A percentile compares a stretch with the other conserved stretches of the same genome.
These are phyloP conservation scores for Tor tambroides DNA, from an alignment of 2,113 vertebrate species.

Conservation along the genomic window DNA sequence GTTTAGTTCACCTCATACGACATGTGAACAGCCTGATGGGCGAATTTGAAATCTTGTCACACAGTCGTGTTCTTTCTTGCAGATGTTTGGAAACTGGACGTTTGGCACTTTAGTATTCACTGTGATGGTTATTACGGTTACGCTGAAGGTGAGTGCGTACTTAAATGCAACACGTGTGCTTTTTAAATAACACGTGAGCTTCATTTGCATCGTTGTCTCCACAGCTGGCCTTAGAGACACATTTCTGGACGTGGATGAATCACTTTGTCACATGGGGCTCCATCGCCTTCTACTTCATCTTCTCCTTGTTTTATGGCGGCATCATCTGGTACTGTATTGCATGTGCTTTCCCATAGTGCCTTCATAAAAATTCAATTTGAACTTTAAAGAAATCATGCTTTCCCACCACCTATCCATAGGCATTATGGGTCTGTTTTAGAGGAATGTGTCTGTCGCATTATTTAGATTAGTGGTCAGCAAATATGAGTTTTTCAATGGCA, in stretches of 20 bases:
- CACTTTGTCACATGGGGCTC: slow-evolving; percentile 99
- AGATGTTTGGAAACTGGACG: slow-evolving; percentile 99
- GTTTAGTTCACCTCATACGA: neutral
- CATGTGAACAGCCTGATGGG: neutral
- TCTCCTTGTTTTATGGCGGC: slow-evolving; percentile 97
- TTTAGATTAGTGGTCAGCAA: neutral
- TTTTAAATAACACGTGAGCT: neutral
- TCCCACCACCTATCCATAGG: neutral
- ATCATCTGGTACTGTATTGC: slow-evolving; percentile 88
- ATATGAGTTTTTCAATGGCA: neutral
- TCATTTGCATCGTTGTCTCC: slow-evolving; percentile 1
- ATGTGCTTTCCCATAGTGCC: neutral
- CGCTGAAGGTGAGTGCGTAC: slow-evolving; percentile 84
- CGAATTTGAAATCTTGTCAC: neutral
- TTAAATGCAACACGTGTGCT: too few relatives aligned
- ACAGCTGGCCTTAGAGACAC: slow-evolving; percentile 96
- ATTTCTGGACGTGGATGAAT: slow-evolving; percentile 99
- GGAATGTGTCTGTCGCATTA: neutral
- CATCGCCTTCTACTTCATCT: slow-evolving; percentile 96
- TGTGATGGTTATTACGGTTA: slow-evolving; percentile 97
- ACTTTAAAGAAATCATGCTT: neutral
- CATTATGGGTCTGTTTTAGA: neutral
- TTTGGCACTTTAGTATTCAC: slow-evolving; percentile 98
- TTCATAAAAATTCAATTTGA: neutral
- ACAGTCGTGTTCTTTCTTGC: slow-evolving; percentile 50